These are phyloP conservation scores for Thunnus thynnus DNA, from an alignment of 2,113 vertebrate species.

Conservation along the genomic window DNA sequence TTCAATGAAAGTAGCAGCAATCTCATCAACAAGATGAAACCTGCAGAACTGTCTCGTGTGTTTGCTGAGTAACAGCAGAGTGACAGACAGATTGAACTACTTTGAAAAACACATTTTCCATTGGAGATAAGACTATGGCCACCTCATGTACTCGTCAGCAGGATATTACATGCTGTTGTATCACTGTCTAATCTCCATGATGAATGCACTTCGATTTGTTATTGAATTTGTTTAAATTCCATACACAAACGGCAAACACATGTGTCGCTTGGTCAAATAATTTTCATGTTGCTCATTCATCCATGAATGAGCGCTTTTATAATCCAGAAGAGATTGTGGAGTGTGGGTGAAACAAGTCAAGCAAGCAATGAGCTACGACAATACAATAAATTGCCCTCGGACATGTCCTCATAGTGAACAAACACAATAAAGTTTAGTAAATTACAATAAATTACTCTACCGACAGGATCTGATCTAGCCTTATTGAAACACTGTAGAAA, in stretches of 20 bases:
- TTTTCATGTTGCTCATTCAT: conserved; percentile 39
- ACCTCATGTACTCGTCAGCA: conserved; percentile 23
- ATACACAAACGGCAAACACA: conserved; percentile 48
- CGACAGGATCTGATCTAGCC: conserved; percentile 3
- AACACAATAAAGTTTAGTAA: conserved; percentile 53
- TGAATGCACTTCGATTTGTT: conserved; percentile 63
- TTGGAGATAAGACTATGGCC: conserved; percentile 52
- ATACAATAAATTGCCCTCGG: conserved; percentile 36
- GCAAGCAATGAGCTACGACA: conserved; percentile 28
- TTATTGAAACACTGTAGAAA: background rate
- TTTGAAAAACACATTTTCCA: conserved; percentile 62
- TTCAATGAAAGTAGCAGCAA: conserved; percentile 34
- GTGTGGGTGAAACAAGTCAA: conserved; percentile 19
- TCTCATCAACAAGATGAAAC: conserved; percentile 31
- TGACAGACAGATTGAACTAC: conserved; percentile 51
- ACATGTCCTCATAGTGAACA: conserved; percentile 42
- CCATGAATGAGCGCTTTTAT: conserved; percentile 60
- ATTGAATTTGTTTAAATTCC: conserved; percentile 63
- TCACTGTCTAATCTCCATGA: conserved; percentile 58
- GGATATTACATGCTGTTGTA: conserved; percentile 70
- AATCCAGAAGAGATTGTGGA: conserved; percentile 51
- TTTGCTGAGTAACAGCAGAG: conserved; percentile 46
- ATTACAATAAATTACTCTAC: conserved; percentile 3
- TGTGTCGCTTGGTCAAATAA: conserved; percentile 30
- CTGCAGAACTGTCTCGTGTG: background rate